Evolutionary conservation across 2,888 invertebrate species (phyloP), one percentile per base, ranked within the genome.

Genomic region (Cyaniris semiargus): DNA sequence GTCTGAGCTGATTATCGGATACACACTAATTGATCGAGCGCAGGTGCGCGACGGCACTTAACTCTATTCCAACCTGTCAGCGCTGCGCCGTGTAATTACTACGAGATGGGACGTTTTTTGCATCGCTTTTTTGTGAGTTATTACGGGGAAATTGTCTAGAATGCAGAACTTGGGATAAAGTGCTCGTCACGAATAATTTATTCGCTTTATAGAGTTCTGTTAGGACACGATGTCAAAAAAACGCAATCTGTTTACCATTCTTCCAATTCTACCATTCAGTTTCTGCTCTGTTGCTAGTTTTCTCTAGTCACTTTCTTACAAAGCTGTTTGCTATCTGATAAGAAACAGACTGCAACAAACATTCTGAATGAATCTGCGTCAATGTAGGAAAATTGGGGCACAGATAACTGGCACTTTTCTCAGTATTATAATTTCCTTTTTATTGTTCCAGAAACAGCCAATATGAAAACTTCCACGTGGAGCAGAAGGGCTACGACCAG

Each of bases 401-500:
- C 3, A 44, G 44, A 44, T 10, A 13, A 44, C 44, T 3, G 34
- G 7, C 3, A 44, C 13, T 44, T 44, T 44, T 10, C 44, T 44
- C 44, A 13, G 44, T 13, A 2, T 44, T 13, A 44, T 44, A 10
- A 44, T 44, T 44, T 13, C 23, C 7, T 23, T 4, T 13, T 80
- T 56, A 80, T 91, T 90, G 87, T 91, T 90, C 0, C 90, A 96
- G 96, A 90, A 95, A 95, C 84, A 87, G 92, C 83, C 95, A 95
- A 85, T 96, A 96, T 93, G 95, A 96, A 86, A 95, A 95, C 86
- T 95, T 96, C 89, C 96, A 96, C 86, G 95, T 96, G 85, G 94
- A 93, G 78, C 94, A 92, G 86, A 94, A 94, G 87, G 94, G 94
- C 82, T 94, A 94, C 84, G 95, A 95, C 87, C 95, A 94, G 89